Conservation (phyloP, 2,797 vertebrate genomes). For the Molothrus aeneus region DNA sequence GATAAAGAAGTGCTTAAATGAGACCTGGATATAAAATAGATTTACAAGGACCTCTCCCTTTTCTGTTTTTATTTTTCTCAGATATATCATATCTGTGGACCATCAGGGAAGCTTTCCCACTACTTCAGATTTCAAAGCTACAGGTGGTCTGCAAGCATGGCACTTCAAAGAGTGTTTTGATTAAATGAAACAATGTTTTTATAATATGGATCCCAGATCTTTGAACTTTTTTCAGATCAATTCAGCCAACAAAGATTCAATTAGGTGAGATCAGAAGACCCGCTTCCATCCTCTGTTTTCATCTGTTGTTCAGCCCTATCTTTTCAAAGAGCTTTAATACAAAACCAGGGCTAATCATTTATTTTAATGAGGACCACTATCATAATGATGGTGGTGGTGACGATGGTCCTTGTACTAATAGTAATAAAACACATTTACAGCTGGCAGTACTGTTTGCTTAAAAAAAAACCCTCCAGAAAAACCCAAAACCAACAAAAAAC, state of each 20-base stretch:
- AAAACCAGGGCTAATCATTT: slow-evolving; percentile 67
- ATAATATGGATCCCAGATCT: slow-evolving; percentile 78
- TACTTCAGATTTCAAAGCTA: slow-evolving; percentile 89
- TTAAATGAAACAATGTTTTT: slow-evolving; percentile 83
- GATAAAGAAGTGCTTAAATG: slow-evolving; percentile 45
- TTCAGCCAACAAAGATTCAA: slow-evolving; percentile 87
- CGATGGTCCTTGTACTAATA: slow-evolving; percentile 31
- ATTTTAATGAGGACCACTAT: slow-evolving; percentile 65
- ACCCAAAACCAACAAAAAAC: background rate
- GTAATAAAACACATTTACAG: slow-evolving; percentile 65
- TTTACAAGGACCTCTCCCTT: slow-evolving; percentile 36
- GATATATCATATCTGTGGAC: slow-evolving; percentile 30
- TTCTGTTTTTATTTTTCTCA: slow-evolving; percentile 41
- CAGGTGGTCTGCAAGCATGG: slow-evolving; percentile 81
- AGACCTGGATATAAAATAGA: slow-evolving; percentile 60
- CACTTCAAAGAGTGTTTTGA: slow-evolving; percentile 88
- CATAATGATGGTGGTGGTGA: slow-evolving; percentile 52
- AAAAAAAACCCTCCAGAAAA: background rate
- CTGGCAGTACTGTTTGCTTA: background rate
- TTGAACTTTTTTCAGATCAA: slow-evolving; percentile 85
- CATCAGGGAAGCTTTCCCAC: slow-evolving; percentile 59
- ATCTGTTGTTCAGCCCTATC: slow-evolving; percentile 70
- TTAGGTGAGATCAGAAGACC: slow-evolving; percentile 85
- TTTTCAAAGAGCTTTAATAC: slow-evolving; percentile 72
- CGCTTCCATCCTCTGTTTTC: slow-evolving; percentile 53